Evolutionary conservation across 2,888 invertebrate species (phyloP), one percentile per base, ranked within the genome.

Genomic region (Amiota minor): DNA sequence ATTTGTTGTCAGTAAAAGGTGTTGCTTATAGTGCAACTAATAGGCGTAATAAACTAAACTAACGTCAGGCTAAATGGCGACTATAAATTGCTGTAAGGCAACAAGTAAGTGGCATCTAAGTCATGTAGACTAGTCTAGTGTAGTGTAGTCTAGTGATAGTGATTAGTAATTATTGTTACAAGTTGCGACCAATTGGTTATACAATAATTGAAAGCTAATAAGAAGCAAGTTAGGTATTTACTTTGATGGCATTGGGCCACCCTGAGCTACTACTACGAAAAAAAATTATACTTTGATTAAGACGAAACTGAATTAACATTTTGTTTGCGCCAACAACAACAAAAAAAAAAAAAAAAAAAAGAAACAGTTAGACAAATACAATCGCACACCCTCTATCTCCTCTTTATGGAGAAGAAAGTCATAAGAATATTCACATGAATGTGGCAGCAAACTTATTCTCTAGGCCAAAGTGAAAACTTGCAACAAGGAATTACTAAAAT

Each of bases 1-100:
- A 83, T 85, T 83, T 84, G 84, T 82, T 84, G 83, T 83, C 84
- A 83, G 83, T 84, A 81, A 83, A 82, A 83, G 83, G 86, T 83
- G 83, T 85, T 85, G 83, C 86, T 85, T 82, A 84, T 85, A 84
- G 85, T 83, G 84, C 83, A 82, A 84, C 83, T 83, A 83, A 85
- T 85, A 79, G 83, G 81, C 80, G 76, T 84, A 78, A 81, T 83
- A 83, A 84, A 83, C 83, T 83, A 80, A 82, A 84, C 86, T 81
- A 79, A 79, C 50, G 20, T 35, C 20, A 35, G 53, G 62, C 59
- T 61, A 61, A 18, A 64, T 35, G 64, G 46, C 45, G 14, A 20
- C 14, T 64, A 64, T 45, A 64, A 46, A 64, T 64, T 45, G 64
- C n/a, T 46, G 46, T 12, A 9, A 11, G 20, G 59, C 18, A 18